Base-by-base conservation (phyloP, 2,888 invertebrate genomes). In the Drosophila bunnanda region DNA sequence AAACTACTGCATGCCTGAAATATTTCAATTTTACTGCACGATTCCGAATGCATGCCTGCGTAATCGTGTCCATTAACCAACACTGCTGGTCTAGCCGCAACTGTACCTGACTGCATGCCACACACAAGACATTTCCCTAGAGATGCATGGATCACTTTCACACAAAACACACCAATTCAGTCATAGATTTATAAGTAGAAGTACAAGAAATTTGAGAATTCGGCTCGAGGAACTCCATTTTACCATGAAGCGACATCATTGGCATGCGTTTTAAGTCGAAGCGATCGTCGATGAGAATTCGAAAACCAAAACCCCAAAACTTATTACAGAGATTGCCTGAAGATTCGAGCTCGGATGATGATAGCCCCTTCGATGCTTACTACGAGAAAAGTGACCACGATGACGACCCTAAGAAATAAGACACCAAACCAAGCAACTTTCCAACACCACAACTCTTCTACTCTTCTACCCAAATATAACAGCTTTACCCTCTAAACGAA, bases 321-420 rank as follows among this genome's bases (percentile, higher is more conserved):
- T 77, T 79, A 82, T 82, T 90, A 76, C 90, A 91, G 90, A 90
- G 82, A 82, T 83, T 90, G 74, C 92, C 91, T 71, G 92, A 92
- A 89, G 92, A 92, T 80, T 91, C 91, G 82, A 90, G 91, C 81
- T 91, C 92, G 62, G 90, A 90, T 61, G 92, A 92, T 82, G 91
- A 91, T 90, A 90, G 87, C 82, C 92, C 91, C 53, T 92, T 92
- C 64, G 92, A 92, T 86, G 91, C 90, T 79, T 87, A 90, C 84
- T 82, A 89, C 81, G 91, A 91, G 75, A 90, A 90, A 88, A 91
- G 88, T 76, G 92, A 90, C 59, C 81, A 83, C 72, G 89, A 90
- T 34, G 89, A 88, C 75, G 89, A 60, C 58, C 62, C 88, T 70
- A 87, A 75, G 71, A 88, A 88, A 83, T 84, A 79, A 76, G 30